Percentiles rank a stretch among this genome's conserved stretches.
Evolutionary conservation across 1,140 invertebrate species (phyloP).

Genomic region (Hyles euphorbiae): DNA sequence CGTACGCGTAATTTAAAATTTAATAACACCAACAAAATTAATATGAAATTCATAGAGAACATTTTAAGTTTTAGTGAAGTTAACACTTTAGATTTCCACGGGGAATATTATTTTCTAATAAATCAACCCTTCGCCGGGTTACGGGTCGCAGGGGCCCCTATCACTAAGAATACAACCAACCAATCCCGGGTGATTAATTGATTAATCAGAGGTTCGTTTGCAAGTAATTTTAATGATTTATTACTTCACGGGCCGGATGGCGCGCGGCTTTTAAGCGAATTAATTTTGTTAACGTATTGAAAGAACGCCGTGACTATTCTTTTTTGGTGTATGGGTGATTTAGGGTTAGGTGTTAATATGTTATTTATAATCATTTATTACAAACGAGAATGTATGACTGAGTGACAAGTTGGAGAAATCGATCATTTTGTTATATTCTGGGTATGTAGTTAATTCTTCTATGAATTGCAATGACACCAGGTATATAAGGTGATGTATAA

Average conservation of each 20-base stretch:
- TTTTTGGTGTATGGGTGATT: too few relatives aligned
- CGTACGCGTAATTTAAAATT: too few relatives aligned
- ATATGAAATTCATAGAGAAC: slow-evolving; percentile 25
- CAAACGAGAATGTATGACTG: too few relatives aligned
- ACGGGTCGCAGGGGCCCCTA: slow-evolving; percentile 36
- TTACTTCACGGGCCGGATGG: slow-evolving; percentile 21
- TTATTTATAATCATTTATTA: too few relatives aligned
- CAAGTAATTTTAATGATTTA: slow-evolving; percentile 68
- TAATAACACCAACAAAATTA: slow-evolving; percentile 18
- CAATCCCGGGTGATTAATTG: slow-evolving; percentile 69
- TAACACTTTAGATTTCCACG: slow-evolving; percentile 50
- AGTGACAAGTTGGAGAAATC: too few relatives aligned
- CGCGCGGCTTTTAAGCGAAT: slow-evolving; percentile 3
- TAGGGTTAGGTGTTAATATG: too few relatives aligned
- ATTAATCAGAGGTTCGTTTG: slow-evolving; percentile 60
- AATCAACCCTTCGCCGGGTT: slow-evolving; percentile 59
- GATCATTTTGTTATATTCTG: too few relatives aligned
- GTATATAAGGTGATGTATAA: too few relatives aligned
- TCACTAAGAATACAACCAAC: slow-evolving; percentile 50
- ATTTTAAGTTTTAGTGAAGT: slow-evolving; percentile 24
- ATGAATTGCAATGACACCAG: too few relatives aligned
- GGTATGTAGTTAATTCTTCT: too few relatives aligned
- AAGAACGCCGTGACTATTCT: too few relatives aligned
- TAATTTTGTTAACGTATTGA: background rate
- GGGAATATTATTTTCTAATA: slow-evolving; percentile 65